Evolutionary conservation across 2,113 vertebrate genomes (phyloP).

Genomic region (Catharus minimus): DNA sequence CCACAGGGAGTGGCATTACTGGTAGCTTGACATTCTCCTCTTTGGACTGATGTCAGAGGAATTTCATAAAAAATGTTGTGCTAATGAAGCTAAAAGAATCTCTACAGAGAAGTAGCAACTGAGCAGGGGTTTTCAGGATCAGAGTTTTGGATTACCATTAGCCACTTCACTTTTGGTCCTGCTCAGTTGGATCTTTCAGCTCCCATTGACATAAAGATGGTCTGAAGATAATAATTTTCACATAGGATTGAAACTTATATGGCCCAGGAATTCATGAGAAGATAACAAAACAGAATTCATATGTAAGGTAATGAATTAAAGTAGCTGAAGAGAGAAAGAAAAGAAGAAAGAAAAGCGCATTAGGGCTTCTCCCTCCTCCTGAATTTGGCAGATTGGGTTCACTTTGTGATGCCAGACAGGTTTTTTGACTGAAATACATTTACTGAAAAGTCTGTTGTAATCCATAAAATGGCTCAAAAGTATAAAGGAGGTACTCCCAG

Average conservation of each 20-base stretch:
- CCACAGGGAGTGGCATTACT: background rate
- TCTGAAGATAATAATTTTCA: background rate
- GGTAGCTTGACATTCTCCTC: background rate
- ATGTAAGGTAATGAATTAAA: background rate
- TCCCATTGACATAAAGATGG: background rate
- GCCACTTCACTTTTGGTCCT: background rate
- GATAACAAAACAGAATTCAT: background rate
- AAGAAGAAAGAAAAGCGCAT: background rate
- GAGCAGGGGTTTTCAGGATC: background rate
- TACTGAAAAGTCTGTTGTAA: slow-evolving; percentile 34
- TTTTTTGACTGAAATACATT: slow-evolving; percentile 43
- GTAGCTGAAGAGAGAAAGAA: background rate
- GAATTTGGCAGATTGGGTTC: background rate
- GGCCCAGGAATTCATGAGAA: background rate
- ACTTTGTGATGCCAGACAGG: slow-evolving; percentile 18
- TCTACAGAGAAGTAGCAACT: background rate
- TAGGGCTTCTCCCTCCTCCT: background rate
- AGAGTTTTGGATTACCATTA: background rate
- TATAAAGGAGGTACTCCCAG: background rate
- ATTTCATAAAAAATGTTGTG: background rate
- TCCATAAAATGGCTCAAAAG: background rate
- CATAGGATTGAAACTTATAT: background rate
- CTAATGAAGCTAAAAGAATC: background rate
- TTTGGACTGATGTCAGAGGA: background rate
- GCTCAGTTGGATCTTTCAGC: background rate